phyloP scores from a whole-genome alignment of 1,140 invertebrate genomes.

The Bombus waltoni region DNA sequence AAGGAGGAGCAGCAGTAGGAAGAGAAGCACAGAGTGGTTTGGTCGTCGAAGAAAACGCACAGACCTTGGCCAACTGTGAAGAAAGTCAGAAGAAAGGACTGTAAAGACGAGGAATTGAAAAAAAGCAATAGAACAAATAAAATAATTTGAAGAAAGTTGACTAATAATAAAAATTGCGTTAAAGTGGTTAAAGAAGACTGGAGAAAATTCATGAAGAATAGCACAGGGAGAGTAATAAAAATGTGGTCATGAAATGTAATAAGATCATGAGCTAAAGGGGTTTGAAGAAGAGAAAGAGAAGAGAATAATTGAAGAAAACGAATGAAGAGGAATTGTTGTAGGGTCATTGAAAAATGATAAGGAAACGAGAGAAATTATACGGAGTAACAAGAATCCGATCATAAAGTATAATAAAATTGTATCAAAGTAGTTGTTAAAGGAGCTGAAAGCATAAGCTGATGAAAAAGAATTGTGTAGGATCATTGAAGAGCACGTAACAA shows the following conservation, averaged over 20 bases:
- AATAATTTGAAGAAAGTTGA: neutral
- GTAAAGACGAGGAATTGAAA: neutral
- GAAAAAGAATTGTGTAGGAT: neutral
- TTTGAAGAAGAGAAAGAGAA: too few species aligned
- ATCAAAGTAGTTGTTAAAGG: neutral
- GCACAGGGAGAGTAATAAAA: neutral
- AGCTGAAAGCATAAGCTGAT: neutral
- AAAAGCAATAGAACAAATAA: neutral
- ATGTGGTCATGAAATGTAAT: too few species aligned
- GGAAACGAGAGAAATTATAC: neutral
- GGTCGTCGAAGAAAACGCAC: conserved; percentile 3
- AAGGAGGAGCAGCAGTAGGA: neutral
- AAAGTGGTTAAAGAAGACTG: neutral
- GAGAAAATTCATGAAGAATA: neutral
- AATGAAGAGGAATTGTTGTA: neutral
- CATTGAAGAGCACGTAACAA: neutral
- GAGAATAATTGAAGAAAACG: too few species aligned
- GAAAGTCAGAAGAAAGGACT: neutral
- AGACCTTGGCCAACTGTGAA: conserved; percentile 3
- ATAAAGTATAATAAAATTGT: neutral
- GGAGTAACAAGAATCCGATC: neutral
- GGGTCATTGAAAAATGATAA: neutral
- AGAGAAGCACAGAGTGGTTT: neutral
- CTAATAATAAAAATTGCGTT: neutral
- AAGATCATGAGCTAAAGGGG: too few species aligned